A percentile compares a stretch with the other conserved stretches of the same genome.
These are phyloP conservation scores for Actinernus sp. DNA, from an alignment of 92 coral and sea anemone genomes.

Conservation along the genomic window DNA sequence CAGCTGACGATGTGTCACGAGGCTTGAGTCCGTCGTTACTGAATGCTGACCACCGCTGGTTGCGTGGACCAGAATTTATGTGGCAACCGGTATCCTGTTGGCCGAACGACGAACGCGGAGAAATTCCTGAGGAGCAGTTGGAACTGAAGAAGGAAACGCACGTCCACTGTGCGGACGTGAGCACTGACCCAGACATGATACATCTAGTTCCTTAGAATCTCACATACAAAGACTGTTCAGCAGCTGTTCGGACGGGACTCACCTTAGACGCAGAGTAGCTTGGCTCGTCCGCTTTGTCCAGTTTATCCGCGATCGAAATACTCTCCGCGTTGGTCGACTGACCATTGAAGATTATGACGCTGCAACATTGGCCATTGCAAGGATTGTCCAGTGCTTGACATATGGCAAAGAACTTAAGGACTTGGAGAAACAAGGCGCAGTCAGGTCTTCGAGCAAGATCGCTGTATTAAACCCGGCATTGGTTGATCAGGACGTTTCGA, in stretches of 20 bases:
- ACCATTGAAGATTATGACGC: too few species aligned
- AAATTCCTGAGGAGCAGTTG: too few species aligned
- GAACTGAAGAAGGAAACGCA: too few species aligned
- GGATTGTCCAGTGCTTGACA: constrained; percentile 30
- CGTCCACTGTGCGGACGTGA: too few species aligned
- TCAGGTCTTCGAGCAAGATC: constrained; percentile 54
- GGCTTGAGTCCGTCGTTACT: constrained; percentile 36
- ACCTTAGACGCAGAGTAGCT: too few species aligned
- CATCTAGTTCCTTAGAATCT: not conserved
- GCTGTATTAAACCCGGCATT: constrained; percentile 51
- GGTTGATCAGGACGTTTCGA: constrained; percentile 33
- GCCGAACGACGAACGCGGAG: too few species aligned
- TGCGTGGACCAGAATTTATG: constrained; percentile 63
- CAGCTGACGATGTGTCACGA: too few species aligned
- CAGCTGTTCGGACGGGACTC: constrained; percentile 71
- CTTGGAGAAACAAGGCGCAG: too few species aligned
- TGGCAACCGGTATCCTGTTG: too few species aligned
- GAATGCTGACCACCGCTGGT: constrained; percentile 43
- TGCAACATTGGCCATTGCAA: too few species aligned
- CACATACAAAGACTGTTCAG: constrained; percentile 36
- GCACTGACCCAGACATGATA: not conserved
- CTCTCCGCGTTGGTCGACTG: too few species aligned
- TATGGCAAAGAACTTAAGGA: constrained; percentile 19
- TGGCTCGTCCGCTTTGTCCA: too few species aligned
- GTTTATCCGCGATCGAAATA: constrained; percentile 39